A percentile compares a stretch with the other conserved stretches of the same genome.
These are phyloP conservation scores for Rhinoraja longicauda DNA, from an alignment of 2,797 vertebrate species.

Conservation along the genomic window DNA sequence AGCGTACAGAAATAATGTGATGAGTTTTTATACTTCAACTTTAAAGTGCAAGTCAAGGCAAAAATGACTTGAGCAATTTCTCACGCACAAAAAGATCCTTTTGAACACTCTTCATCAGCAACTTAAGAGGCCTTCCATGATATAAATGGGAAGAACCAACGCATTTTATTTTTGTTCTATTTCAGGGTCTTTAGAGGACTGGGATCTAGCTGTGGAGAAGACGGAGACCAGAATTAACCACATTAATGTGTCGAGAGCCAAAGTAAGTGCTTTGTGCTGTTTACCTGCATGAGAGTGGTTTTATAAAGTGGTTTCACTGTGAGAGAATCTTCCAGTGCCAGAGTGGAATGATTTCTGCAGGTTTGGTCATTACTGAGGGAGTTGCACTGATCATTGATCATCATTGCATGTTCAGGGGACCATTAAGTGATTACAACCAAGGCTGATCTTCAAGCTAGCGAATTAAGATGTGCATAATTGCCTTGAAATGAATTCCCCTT, in stretches of 20 bases:
- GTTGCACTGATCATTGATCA: not conserved
- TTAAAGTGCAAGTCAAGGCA: not conserved
- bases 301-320: not conserved
- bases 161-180: not conserved
- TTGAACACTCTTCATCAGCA: not conserved
- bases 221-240: slow-evolving; percentile 77
- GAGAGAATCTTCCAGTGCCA: not conserved
- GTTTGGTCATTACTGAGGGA: not conserved
- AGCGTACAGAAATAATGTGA: not conserved
- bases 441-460: not conserved
- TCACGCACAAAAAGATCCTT: too few species aligned
- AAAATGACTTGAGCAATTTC: too few species aligned
- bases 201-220: slow-evolving; percentile 88
- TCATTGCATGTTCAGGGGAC: not conserved
- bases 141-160: not conserved
- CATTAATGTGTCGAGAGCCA: slow-evolving; percentile 82
- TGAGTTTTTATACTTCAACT: not conserved
- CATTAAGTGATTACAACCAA: not conserved
- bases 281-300: not conserved
- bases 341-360: not conserved
- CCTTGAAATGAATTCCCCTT: not conserved
- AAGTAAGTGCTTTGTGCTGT: slow-evolving; percentile 56
- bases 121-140: not conserved
- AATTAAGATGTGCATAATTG: not conserved
- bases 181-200: slow-evolving; percentile 85